These are phyloP conservation scores for Drosophila hawaiiensis DNA, from an alignment of 2,888 invertebrate genomes.

Conservation along the genomic window DNA sequence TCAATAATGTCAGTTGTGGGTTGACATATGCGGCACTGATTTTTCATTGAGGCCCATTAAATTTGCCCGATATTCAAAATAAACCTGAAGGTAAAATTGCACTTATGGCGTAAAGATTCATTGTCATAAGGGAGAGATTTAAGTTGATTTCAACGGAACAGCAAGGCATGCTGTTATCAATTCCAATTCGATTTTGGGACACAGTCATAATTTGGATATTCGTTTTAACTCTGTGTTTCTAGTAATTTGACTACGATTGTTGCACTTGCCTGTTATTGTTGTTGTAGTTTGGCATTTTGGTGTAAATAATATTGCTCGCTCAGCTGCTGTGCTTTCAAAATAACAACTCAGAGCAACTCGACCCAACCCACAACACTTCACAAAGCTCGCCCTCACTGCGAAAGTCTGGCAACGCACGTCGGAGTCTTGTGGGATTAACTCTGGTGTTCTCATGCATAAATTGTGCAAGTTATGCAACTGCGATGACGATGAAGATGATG, in stretches of 20 bases:
- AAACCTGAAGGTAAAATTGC: constrained; percentile 10
- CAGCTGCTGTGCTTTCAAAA: constrained; percentile 45
- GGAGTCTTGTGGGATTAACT: constrained; percentile 67
- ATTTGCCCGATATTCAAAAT: constrained; percentile 23
- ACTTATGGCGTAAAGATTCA: constrained; percentile 25
- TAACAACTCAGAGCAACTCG: constrained; percentile 19
- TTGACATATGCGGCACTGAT: constrained; percentile 70
- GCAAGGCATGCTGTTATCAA: constrained; percentile 8
- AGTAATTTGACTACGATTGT: constrained; percentile 11
- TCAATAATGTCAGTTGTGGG: constrained; percentile 75
- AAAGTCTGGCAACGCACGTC: constrained; percentile 59
- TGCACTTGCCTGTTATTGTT: constrained; percentile 14
- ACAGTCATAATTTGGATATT: constrained; percentile 9
- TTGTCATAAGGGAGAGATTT: constrained; percentile 5
- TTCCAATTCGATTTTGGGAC: constrained; percentile 6
- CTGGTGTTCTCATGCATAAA: constrained; percentile 70
- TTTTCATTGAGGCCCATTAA: constrained; percentile 62
- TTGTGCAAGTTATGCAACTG: constrained; percentile 65
- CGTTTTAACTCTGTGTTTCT: constrained; percentile 6
- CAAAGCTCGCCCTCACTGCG: constrained; percentile 1
- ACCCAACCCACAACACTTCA: constrained; percentile 8
- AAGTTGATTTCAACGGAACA: constrained; percentile 1
- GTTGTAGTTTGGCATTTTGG: constrained; percentile 55
- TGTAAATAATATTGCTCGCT: constrained; percentile 60
- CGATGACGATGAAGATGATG: constrained; percentile 14